Base-by-base conservation (phyloP, 2,888 invertebrate genomes). In the Eupithecia vulgata region DNA sequence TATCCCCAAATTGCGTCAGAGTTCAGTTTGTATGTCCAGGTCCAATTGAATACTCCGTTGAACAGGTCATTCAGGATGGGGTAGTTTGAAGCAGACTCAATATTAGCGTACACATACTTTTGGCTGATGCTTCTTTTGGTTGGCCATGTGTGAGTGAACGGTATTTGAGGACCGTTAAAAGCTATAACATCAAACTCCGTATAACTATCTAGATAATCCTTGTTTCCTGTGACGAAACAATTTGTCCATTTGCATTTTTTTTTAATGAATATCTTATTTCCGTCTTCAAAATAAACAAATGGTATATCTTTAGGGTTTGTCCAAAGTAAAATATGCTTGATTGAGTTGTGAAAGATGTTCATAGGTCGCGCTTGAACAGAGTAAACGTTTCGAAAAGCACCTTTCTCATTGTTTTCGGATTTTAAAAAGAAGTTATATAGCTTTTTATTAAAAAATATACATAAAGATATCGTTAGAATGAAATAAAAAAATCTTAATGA, bases 21-120 rank as follows among this genome's bases (percentile, higher is more conserved):
- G 76, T 90, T 83, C 4, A 91, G 75, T 81, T 86, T 89, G 71
- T 92, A 92, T 0, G 92, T 92, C 92, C 91, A 92, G 21, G 92
- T 92, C 91, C 91, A 91, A 77, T 92, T 93, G 72, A 92, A 92
- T 72, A 82, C 91, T 10, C 80, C 78, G 73, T 92, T 80, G 82
- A 87, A 91, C 5, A 70, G 75, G 0, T 83, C 75, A 48, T 79
- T 78, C 66, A 87, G 87, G 5, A 89, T 76, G 0, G 91, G 91
- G 73, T 89, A 90, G 68, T 85, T 84, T 0, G 81, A 80, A 1
- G 89, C 84, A 0, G 92, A 83, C 81, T 92, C 92, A 34, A 91
- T 86, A 74, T 86, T 91, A 10, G 88, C 84, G 68, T 85, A 91
- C 0, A 92, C 85, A 71, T 90, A 92, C 79, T 90, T 91, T 77